Evolutionary conservation across 2,797 vertebrate genomes (phyloP).

Genomic region (Mallotus villosus): DNA sequence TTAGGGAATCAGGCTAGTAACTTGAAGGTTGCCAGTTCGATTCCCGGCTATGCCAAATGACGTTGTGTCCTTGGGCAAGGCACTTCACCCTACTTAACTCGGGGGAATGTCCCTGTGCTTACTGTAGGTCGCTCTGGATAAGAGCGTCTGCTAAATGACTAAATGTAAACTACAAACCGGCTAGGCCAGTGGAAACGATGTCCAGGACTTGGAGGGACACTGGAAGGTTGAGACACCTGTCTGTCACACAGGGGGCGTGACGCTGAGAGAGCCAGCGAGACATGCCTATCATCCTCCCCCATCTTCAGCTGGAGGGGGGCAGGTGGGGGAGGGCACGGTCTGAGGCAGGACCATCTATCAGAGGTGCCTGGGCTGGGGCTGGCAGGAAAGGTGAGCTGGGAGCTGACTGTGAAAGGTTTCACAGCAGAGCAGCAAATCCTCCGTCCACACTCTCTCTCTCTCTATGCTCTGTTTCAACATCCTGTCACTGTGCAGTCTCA

Average conservation of each 20-base stretch:
- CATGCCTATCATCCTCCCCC: neutral
- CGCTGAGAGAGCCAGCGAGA: neutral
- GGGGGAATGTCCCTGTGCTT: too few species aligned
- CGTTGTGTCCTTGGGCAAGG: too few species aligned
- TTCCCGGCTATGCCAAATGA: too few species aligned
- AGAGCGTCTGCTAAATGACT: too few species aligned
- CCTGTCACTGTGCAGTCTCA: neutral
- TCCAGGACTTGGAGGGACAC: neutral
- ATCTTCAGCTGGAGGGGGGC: neutral
- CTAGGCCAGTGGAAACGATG: slow-evolving; percentile 31
- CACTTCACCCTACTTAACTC: too few species aligned
- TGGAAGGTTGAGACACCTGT: neutral
- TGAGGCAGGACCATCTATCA: slow-evolving; percentile 18
- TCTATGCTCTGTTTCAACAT: neutral
- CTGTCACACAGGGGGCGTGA: neutral
- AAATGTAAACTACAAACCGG: neutral
- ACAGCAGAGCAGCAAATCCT: neutral
- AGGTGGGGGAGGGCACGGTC: neutral
- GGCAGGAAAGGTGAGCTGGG: slow-evolving; percentile 27
- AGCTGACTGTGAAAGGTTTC: slow-evolving; percentile 1
- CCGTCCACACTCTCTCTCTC: neutral
- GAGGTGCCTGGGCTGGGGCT: neutral
- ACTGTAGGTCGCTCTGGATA: too few species aligned
- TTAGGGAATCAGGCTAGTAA: too few species aligned
- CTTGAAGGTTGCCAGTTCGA: too few species aligned